Percentiles rank a stretch among this genome's conserved stretches.
These are phyloP conservation scores for Beris chalybata DNA, from an alignment of 2,888 invertebrate species.

Conservation along the genomic window DNA sequence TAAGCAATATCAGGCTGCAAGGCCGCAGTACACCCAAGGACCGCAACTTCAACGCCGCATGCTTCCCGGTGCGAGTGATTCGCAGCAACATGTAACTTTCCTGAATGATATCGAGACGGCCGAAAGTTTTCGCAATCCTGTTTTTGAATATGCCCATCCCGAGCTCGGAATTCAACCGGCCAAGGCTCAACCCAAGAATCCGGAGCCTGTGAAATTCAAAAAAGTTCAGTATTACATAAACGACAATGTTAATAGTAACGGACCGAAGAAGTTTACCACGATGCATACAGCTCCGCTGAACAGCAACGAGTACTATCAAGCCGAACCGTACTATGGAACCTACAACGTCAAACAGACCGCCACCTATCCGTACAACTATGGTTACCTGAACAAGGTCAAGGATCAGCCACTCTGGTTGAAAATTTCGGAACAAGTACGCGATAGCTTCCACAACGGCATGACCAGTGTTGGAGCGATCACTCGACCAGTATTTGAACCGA, in stretches of 20 bases:
- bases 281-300: slow-evolving; percentile 35
- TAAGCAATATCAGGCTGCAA: slow-evolving; percentile 31
- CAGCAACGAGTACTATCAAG: slow-evolving; percentile 55
- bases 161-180: slow-evolving; percentile 78
- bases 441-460: slow-evolving; percentile 70
- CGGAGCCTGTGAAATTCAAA: slow-evolving; percentile 41
- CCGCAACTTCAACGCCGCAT: slow-evolving; percentile 70
- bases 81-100: slow-evolving; percentile 64
- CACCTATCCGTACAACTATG: slow-evolving; percentile 65
- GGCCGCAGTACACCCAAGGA: slow-evolving; percentile 49
- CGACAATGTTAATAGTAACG: slow-evolving; percentile 46
- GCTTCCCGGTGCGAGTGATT: slow-evolving; percentile 68
- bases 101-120: slow-evolving; percentile 67
- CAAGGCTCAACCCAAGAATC: slow-evolving; percentile 58
- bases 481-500: slow-evolving; percentile 65
- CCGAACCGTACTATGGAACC: slow-evolving; percentile 49
- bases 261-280: slow-evolving; percentile 44
- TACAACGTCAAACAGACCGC: slow-evolving; percentile 59
- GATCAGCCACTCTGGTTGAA: slow-evolving; percentile 72
- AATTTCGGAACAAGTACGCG: slow-evolving; percentile 72
- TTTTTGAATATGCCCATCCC: slow-evolving; percentile 78
- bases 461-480: slow-evolving; percentile 64
- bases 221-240: slow-evolving; percentile 43
- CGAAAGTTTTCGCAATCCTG: slow-evolving; percentile 72
- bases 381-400: slow-evolving; percentile 62